phyloP scores from a whole-genome alignment of 2,888 invertebrate species.

The Melipona beecheii region DNA sequence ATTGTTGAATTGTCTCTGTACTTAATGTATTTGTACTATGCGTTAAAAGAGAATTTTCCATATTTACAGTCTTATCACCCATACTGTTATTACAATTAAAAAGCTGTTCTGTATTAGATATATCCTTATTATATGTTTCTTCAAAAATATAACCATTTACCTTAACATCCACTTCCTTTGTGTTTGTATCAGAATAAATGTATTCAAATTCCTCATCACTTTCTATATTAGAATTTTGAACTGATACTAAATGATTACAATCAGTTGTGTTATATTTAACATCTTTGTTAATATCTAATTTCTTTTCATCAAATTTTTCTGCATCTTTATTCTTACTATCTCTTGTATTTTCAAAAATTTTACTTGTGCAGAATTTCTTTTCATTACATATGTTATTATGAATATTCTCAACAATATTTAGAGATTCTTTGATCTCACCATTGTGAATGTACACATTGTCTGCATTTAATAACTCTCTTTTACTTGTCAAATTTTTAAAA shows the following conservation, averaged over 20 bases:
- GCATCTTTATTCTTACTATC: not conserved
- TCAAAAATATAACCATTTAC: not conserved
- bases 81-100: not conserved
- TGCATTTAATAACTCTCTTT: constrained; percentile 47
- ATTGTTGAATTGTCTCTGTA: constrained; percentile 5
- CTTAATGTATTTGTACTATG: not conserved
- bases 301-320: not conserved
- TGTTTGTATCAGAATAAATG: constrained; percentile 9
- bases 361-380: constrained; percentile 5
- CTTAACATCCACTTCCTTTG: not conserved
- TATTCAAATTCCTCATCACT: constrained; percentile 16
- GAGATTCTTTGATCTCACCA: constrained; percentile 26
- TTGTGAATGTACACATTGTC: constrained; percentile 32
- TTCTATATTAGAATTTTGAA: not conserved
- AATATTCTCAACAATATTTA: constrained; percentile 54
- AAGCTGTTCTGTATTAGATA: not conserved
- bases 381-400: constrained; percentile 29
- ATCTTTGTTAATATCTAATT: not conserved
- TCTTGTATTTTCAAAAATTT: constrained; percentile 19
- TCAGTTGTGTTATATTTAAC: not conserved
- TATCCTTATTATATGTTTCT: not conserved
- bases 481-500: constrained; percentile 68
- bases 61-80: not conserved
- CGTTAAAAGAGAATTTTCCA: constrained; percentile 6
- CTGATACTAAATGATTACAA: not conserved